These are phyloP conservation scores for Plestiodon gilberti DNA, from an alignment of 2,113 vertebrate genomes.

Conservation along the genomic window DNA sequence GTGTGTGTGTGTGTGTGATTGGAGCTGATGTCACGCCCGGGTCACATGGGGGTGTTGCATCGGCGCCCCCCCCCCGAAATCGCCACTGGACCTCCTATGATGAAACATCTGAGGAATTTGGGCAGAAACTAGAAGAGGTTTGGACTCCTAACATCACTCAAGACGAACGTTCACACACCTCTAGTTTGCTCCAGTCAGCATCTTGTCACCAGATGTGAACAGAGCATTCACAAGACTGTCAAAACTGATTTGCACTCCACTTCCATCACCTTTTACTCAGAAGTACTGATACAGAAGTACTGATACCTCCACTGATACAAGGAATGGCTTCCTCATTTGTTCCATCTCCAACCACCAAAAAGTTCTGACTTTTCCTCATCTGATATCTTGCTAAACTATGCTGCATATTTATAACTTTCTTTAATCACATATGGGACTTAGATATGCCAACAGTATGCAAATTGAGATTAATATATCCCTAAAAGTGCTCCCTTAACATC, in stretches of 20 bases:
- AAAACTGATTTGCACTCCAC: background rate
- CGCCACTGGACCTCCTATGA: no score
- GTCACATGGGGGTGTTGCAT: no score
- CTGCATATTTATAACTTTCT: slow-evolving; percentile 29
- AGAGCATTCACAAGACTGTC: background rate
- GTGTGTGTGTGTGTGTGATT: no score
- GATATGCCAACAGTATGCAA: slow-evolving; percentile 15
- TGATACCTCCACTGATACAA: background rate
- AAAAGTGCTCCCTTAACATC: slow-evolving; percentile 12
- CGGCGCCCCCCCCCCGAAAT: no score
- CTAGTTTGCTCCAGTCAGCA: background rate
- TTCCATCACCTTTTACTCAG: background rate
- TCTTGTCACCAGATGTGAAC: background rate
- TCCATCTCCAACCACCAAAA: background rate
- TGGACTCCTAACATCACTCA: background rate
- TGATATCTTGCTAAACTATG: background rate
- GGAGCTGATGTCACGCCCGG: no score
- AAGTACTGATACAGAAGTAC: no score
- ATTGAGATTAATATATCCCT: slow-evolving; percentile 14
- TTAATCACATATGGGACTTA: slow-evolving; percentile 32
- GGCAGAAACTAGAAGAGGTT: background rate
- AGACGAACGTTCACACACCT: background rate
- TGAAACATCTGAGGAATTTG: background rate
- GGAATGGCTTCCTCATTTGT: background rate
- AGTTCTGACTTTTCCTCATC: slow-evolving; percentile 9